Percentiles rank a stretch among this genome's conserved stretches.
phyloP scores from a whole-genome alignment of 2,797 vertebrate species.

The Microcaecilia unicolor region DNA sequence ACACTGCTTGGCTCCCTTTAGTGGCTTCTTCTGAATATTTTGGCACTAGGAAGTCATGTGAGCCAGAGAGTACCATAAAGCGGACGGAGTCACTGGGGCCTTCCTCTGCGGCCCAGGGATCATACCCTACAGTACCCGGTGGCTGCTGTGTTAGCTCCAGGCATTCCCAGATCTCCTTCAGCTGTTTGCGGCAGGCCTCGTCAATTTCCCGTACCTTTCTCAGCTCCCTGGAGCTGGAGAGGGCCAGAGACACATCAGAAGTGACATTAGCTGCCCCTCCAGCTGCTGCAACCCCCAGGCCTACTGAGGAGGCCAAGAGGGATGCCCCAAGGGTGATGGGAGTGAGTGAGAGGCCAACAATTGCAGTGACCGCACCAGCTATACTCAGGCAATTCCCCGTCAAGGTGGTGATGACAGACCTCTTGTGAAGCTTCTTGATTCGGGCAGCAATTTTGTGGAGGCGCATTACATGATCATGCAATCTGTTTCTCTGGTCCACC shows the following conservation, averaged over 20 bases:
- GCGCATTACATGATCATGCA: slow-evolving; percentile 38
- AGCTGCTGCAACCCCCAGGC: slow-evolving; percentile 49
- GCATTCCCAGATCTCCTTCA: slow-evolving; percentile 53
- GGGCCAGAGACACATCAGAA: slow-evolving; percentile 40
- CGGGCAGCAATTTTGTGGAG: slow-evolving; percentile 38
- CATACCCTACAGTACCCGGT: slow-evolving; percentile 30
- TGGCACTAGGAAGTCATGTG: slow-evolving; percentile 48
- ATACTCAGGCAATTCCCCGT: slow-evolving; percentile 45
- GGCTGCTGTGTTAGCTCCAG: slow-evolving; percentile 43
- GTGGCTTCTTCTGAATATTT: slow-evolving; percentile 44
- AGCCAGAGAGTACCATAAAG: slow-evolving; percentile 48
- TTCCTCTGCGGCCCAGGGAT: slow-evolving; percentile 43
- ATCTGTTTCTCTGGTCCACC: slow-evolving; percentile 39
- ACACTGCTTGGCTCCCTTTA: slow-evolving; percentile 47
- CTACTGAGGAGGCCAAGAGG: slow-evolving; percentile 50
- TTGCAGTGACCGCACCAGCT: slow-evolving; percentile 34
- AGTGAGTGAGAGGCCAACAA: slow-evolving; percentile 56
- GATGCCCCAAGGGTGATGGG: slow-evolving; percentile 49
- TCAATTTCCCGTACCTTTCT: slow-evolving; percentile 52
- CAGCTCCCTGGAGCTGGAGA: slow-evolving; percentile 45
- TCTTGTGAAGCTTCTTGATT: slow-evolving; percentile 37
- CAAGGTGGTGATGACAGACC: slow-evolving; percentile 38
- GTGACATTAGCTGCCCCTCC: slow-evolving; percentile 47
- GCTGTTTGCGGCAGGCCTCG: slow-evolving; percentile 45
- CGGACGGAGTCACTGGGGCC: slow-evolving; percentile 49